These are phyloP conservation scores for Nasonia giraulti DNA, from an alignment of 1,140 invertebrate genomes.

Conservation along the genomic window DNA sequence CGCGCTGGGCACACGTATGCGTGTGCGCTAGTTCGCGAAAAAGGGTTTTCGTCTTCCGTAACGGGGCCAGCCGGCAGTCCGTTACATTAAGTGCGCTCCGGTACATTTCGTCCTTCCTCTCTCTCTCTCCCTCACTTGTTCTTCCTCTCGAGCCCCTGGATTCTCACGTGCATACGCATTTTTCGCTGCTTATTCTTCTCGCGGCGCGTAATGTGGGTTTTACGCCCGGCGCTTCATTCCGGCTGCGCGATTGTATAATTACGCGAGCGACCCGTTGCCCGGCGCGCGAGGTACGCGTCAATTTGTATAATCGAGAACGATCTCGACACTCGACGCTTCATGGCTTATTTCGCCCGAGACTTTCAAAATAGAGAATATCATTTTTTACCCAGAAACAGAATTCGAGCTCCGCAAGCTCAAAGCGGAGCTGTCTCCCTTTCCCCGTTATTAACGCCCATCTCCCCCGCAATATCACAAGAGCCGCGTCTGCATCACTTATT, in stretches of 20 bases:
- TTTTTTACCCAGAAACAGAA: no score
- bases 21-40: constrained; percentile 5
- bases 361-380: no score
- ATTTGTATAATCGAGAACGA: no score
- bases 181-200: neutral
- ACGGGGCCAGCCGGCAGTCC: neutral
- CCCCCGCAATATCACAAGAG: neutral
- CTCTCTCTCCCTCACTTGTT: neutral
- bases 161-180: neutral
- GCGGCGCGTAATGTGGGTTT: no score
- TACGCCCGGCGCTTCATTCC: no score
- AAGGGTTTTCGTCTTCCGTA: constrained; percentile 15
- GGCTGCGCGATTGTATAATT: no score
- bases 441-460: neutral
- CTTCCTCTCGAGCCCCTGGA: neutral
- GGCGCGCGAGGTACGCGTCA: no score
- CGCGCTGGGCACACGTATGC: no score
- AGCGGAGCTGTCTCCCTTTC: neutral
- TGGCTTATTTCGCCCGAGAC: no score
- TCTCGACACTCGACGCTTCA: neutral
- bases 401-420: no score
- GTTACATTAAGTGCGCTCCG: neutral
- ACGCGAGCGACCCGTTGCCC: no score
- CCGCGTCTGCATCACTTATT: constrained; percentile 61
- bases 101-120: neutral